Conservation (phyloP, 2,888 invertebrate species). For the Dendrolimus pini region DNA sequence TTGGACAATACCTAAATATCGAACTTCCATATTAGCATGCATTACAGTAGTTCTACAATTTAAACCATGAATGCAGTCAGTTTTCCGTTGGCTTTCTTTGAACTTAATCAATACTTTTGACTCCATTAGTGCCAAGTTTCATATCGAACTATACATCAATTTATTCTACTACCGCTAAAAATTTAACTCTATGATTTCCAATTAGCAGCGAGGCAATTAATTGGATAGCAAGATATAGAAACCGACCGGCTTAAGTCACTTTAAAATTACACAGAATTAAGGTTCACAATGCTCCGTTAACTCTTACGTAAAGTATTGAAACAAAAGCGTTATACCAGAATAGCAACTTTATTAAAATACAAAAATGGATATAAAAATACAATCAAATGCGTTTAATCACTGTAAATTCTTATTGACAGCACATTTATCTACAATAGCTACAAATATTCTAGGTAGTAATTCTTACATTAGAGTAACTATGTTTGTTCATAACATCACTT, state of each 20-base stretch:
- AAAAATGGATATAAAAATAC: slow-evolving; percentile 75
- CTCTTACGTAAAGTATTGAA: slow-evolving; percentile 26
- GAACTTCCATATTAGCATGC: slow-evolving; percentile 20
- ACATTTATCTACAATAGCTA: slow-evolving; percentile 42
- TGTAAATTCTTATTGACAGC: slow-evolving; percentile 53
- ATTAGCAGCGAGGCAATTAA: too few species aligned
- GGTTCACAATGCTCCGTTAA: too few species aligned
- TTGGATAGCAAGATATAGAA: too few species aligned
- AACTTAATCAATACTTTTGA: too few species aligned
- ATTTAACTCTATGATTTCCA: too few species aligned
- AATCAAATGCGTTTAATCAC: slow-evolving; percentile 74
- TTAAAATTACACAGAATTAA: too few species aligned
- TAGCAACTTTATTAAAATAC: slow-evolving; percentile 77
- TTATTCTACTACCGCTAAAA: too few species aligned
- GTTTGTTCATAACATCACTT: slow-evolving; percentile 41
- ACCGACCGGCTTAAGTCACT: too few species aligned
- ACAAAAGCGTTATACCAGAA: slow-evolving; percentile 55
- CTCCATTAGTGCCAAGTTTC: too few species aligned
- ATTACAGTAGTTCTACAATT: slow-evolving; percentile 4
- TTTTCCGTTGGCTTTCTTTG: too few species aligned
- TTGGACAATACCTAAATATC: slow-evolving; percentile 5
- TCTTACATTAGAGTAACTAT: slow-evolving; percentile 33
- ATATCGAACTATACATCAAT: too few species aligned
- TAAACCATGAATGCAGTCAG: too few species aligned
- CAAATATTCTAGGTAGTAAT: slow-evolving; percentile 54